Conservation (phyloP, 1,140 invertebrate species). For the Drosophila kohkoa region DNA sequence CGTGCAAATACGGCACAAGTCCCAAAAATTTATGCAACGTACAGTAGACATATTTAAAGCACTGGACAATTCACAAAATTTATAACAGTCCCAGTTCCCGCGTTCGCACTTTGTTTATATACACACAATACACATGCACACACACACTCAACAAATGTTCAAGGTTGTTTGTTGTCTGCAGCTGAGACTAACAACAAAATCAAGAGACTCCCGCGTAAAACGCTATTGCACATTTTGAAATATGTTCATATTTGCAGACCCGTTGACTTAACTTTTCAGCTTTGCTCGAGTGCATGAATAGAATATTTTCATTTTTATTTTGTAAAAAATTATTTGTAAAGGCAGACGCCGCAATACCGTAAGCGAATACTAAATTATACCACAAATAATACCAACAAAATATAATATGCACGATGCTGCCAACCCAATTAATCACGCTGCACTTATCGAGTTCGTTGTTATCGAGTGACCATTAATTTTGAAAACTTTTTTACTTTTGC, state of each 20-base stretch:
- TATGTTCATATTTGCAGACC: background rate
- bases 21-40: constrained; percentile 89
- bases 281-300: background rate
- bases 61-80: constrained; percentile 16
- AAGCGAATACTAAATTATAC: too few relatives aligned
- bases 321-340: constrained; percentile 30
- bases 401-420: too few relatives aligned
- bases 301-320: constrained; percentile 35
- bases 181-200: constrained; percentile 24
- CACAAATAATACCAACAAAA: too few relatives aligned
- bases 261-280: constrained; percentile 7
- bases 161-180: constrained; percentile 45
- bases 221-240: constrained; percentile 31
- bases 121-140: constrained; percentile 17
- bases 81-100: constrained; percentile 17
- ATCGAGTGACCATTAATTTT: too few relatives aligned
- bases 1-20: constrained; percentile 89
- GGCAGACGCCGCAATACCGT: constrained; percentile 42
- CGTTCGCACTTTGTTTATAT: constrained; percentile 49
- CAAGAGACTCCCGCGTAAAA: constrained; percentile 7
- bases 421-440: too few relatives aligned
- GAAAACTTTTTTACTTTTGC: too few relatives aligned
- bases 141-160: constrained; percentile 21
- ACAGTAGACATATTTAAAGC: constrained; percentile 87
- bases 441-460: too few relatives aligned